Evolutionary conservation across 2,888 invertebrate genomes (phyloP), one percentile per base, ranked within the genome.

Genomic region (Cetonia aurata): DNA sequence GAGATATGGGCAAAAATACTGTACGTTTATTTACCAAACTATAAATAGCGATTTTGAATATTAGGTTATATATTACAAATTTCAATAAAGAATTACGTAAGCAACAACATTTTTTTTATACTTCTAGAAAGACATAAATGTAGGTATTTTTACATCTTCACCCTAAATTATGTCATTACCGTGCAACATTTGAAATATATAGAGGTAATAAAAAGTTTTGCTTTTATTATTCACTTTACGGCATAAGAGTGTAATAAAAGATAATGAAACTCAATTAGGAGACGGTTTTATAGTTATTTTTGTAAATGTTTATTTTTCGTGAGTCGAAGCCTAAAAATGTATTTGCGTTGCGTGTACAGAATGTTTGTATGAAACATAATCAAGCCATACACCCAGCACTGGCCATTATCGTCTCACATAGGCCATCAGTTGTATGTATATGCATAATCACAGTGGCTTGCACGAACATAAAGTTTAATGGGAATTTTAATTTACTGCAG

Each of bases 201-300:
- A 33, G 62, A 31, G 10, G 17, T 17, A 62, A 50, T 62, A 50
- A 62, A 62, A 50, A 62, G 15, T 50, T 62, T 50, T 62, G 17
- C 50, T 62, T 62, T 50, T 33, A 62, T 62, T 62, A 48, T 48
- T 62, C 50, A 31, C 48, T 62, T 17, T 62, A 62, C 13, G 62
- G 50, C 62, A 62, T 62, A 62, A 59, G 44, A 59, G 15, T 42
- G 59, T 19, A 60, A 50, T 50, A n/a, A 37, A 65, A 50, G 62
- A 65, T 19, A 65, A 50, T 65, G 52, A 50, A 65, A 52, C 52
- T 65, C 62, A 65, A 37, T 52, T 65, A 65, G 37, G 62, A 62
- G 62, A 44, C 15, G 25, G 60, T 46, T 60, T 60, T 60, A 60
- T 60, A 31, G 59, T 60, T 60, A 31, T 60, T 60, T 60, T 46